phyloP scores from a whole-genome alignment of 2,113 vertebrate genomes.

The Urocynchramus pylzowi region DNA sequence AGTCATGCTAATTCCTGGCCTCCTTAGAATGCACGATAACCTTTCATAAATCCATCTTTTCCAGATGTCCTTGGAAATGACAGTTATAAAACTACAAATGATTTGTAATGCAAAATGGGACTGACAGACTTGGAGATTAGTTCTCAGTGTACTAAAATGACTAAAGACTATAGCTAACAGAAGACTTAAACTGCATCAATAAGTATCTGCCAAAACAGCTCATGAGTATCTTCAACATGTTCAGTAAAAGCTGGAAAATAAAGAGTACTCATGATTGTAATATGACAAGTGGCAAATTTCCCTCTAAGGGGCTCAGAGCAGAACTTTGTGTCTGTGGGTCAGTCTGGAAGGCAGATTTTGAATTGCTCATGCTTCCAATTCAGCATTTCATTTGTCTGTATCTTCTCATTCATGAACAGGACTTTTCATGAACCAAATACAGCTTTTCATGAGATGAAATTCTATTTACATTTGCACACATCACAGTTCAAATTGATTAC shows the following conservation, averaged over 20 bases:
- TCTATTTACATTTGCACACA: not conserved
- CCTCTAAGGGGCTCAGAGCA: not conserved
- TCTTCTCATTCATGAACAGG: not conserved
- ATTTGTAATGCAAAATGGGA: conserved; percentile 91
- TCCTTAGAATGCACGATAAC: conserved; percentile 80
- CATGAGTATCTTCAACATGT: conserved; percentile 52
- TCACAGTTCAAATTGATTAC: not conserved
- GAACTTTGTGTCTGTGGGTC: not conserved
- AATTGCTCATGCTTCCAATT: not conserved
- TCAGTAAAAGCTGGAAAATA: conserved; percentile 17
- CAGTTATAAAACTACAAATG: conserved; percentile 85
- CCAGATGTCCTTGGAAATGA: conserved; percentile 89
- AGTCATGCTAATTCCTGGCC: conserved; percentile 89
- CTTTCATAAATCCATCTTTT: conserved; percentile 90
- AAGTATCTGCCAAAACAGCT: conserved; percentile 60
- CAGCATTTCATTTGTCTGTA: not conserved
- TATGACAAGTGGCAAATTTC: conserved; percentile 5
- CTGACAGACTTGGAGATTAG: conserved; percentile 79
- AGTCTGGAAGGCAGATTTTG: not conserved
- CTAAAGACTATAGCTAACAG: conserved; percentile 70
- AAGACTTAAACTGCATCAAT: conserved; percentile 70
- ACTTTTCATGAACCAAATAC: not conserved
- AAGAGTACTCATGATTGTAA: not conserved
- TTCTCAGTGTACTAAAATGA: conserved; percentile 69
- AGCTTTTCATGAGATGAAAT: not conserved